Percentiles rank a stretch among this genome's conserved stretches.
Conservation (phyloP, 2,113 vertebrate genomes). For the Carollia perspicillata region DNA sequence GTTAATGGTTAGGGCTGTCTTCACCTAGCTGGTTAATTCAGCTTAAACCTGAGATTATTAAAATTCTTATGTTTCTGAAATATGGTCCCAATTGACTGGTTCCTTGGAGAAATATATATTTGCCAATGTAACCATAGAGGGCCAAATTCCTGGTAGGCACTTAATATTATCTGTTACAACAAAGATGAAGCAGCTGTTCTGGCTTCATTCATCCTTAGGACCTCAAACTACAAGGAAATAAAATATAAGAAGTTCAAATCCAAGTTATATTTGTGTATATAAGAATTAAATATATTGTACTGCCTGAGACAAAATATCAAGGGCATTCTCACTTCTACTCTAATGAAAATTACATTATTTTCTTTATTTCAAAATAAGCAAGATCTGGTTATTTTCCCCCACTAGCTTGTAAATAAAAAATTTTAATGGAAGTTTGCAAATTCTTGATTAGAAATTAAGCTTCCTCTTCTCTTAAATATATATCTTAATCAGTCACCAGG, state of each 20-base stretch:
- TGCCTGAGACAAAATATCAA: not conserved
- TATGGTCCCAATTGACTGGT: conserved; percentile 15
- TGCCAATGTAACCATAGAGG: conserved; percentile 36
- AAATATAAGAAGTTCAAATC: not conserved
- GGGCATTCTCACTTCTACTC: not conserved
- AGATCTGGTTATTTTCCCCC: not conserved
- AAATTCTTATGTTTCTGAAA: conserved; percentile 62
- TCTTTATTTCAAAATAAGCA: not conserved
- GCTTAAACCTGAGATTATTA: conserved; percentile 65
- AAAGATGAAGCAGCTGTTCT: not conserved
- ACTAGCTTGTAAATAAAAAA: not conserved
- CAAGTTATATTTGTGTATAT: not conserved
- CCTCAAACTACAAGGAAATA: not conserved
- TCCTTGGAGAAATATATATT: conserved; percentile 65
- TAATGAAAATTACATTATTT: not conserved
- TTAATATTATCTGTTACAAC: conserved; percentile 9
- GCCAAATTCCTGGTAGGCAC: conserved; percentile 18
- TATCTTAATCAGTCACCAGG: not conserved
- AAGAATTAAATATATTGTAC: not conserved
- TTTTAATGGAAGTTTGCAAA: not conserved
- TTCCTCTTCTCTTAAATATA: not conserved
- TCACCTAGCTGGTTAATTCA: conserved; percentile 58
- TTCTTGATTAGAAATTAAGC: not conserved
- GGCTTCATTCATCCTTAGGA: conserved; percentile 19
- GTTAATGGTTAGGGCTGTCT: conserved; percentile 56